These are phyloP conservation scores for Diplogasteroides magnus DNA, from an alignment of 1,140 invertebrate species.

Conservation along the genomic window DNA sequence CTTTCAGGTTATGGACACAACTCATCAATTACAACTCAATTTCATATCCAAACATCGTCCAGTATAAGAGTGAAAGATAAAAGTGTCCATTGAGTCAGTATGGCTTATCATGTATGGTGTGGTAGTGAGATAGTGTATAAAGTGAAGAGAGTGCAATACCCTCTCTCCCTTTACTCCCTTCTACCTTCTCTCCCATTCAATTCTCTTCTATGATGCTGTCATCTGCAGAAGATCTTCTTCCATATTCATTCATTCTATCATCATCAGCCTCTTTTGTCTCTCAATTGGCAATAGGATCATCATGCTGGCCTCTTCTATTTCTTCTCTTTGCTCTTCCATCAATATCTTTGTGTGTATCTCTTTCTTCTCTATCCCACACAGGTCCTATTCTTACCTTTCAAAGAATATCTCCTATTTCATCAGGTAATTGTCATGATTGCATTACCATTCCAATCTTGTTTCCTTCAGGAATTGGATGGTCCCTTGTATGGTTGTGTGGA, in stretches of 20 bases:
- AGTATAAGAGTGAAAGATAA: neutral
- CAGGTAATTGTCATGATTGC: conserved; percentile 21
- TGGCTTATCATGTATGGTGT: neutral
- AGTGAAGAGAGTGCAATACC: neutral
- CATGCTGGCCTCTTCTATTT: conserved; percentile 17
- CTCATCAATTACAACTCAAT: conserved; percentile 22
- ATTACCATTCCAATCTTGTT: neutral
- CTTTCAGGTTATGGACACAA: conserved; percentile 28
- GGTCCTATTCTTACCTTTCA: conserved; percentile 25
- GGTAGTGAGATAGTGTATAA: neutral
- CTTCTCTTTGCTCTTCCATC: conserved; percentile 20
- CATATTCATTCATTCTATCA: neutral
- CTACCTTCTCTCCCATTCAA: neutral
- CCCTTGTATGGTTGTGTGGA: conserved; percentile 27
- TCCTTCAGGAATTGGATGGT: conserved; percentile 33
- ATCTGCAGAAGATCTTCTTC: neutral
- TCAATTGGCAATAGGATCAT: neutral
- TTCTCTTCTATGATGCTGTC: neutral
- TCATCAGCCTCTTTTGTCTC: neutral
- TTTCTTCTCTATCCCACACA: conserved; percentile 15
- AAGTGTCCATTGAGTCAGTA: neutral
- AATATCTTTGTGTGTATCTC: conserved; percentile 12
- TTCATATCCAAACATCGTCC: conserved; percentile 24
- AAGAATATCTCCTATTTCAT: conserved; percentile 23
- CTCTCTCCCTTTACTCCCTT: neutral